phyloP scores from a whole-genome alignment of 2,797 vertebrate genomes.

The Leuciscus waleckii region DNA sequence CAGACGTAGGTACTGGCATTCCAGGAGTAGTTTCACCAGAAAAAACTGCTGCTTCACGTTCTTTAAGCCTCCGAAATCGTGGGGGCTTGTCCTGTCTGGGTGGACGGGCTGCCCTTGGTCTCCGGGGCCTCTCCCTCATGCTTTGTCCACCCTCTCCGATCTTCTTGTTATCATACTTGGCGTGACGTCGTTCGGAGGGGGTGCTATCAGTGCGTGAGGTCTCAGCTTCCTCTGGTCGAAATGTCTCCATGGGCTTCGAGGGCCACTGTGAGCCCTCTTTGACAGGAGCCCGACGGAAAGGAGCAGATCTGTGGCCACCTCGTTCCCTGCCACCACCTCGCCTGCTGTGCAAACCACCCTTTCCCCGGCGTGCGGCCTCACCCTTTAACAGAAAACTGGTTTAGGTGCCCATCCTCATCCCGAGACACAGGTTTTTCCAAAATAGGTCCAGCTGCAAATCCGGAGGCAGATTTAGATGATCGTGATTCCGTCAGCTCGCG shows the following conservation, averaged over 20 bases:
- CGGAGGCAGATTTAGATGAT: slow-evolving; percentile 59
- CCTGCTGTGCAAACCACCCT: slow-evolving; percentile 90
- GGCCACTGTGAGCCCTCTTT: slow-evolving; percentile 86
- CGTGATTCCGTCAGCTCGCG: slow-evolving; percentile 75
- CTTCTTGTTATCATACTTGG: slow-evolving; percentile 89
- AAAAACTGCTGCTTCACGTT: slow-evolving; percentile 82
- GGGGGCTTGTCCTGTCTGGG: slow-evolving; percentile 97
- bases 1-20: slow-evolving; percentile 55
- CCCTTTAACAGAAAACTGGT: slow-evolving; percentile 95
- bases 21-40: slow-evolving; percentile 78
- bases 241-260: slow-evolving; percentile 84
- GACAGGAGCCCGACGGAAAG: slow-evolving; percentile 82
- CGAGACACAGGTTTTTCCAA: slow-evolving; percentile 71
- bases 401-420: slow-evolving; percentile 88
- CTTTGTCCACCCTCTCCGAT: slow-evolving; percentile 84
- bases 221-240: slow-evolving; percentile 88
- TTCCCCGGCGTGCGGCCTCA: slow-evolving; percentile 92
- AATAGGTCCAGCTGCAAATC: slow-evolving; percentile 72
- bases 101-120: slow-evolving; percentile 91
- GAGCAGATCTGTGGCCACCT: slow-evolving; percentile 84
- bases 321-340: slow-evolving; percentile 87
- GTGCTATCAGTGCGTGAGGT: slow-evolving; percentile 69
- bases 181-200: slow-evolving; percentile 76
- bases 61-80: slow-evolving; percentile 92
- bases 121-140: slow-evolving; percentile 87